phyloP scores from a whole-genome alignment of 1,140 invertebrate species.

The Thaumatotibia leucotreta region DNA sequence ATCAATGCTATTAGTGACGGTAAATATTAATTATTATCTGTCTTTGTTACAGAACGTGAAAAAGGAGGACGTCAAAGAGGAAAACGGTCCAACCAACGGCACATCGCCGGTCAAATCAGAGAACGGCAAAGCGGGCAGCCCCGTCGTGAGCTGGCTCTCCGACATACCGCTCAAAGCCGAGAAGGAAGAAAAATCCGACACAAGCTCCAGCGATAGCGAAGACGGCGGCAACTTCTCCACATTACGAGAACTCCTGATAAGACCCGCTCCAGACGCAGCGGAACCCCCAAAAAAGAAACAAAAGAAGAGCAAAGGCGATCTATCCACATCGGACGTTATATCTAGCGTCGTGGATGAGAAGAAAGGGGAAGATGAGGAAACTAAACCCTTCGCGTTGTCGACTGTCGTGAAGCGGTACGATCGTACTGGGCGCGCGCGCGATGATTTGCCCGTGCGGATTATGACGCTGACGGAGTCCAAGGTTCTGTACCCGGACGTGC shows the following conservation, averaged over 20 bases:
- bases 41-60: conserved; percentile 72
- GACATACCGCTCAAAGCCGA: conserved; percentile 79
- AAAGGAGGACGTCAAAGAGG: conserved; percentile 79
- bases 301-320: conserved; percentile 72
- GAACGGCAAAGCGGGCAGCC: conserved; percentile 77
- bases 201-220: conserved; percentile 81
- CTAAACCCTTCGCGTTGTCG: conserved; percentile 79
- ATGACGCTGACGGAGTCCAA: conserved; percentile 92
- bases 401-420: conserved; percentile 84
- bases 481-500: conserved; percentile 85
- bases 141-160: conserved; percentile 82
- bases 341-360: conserved; percentile 87
- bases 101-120: conserved; percentile 75
- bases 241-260: conserved; percentile 87
- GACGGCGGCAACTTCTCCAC: conserved; percentile 89
- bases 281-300: conserved; percentile 76
- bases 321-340: conserved; percentile 84
- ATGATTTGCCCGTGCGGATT: conserved; percentile 82
- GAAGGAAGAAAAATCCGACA: conserved; percentile 78
- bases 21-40: conserved; percentile 17
- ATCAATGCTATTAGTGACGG: background rate
- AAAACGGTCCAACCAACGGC: conserved; percentile 68
- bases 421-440: conserved; percentile 71
- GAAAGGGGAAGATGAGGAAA: conserved; percentile 74
- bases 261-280: conserved; percentile 81